These are phyloP conservation scores for Micrastur ruficollis DNA, from an alignment of 2,797 vertebrate genomes.

Conservation along the genomic window DNA sequence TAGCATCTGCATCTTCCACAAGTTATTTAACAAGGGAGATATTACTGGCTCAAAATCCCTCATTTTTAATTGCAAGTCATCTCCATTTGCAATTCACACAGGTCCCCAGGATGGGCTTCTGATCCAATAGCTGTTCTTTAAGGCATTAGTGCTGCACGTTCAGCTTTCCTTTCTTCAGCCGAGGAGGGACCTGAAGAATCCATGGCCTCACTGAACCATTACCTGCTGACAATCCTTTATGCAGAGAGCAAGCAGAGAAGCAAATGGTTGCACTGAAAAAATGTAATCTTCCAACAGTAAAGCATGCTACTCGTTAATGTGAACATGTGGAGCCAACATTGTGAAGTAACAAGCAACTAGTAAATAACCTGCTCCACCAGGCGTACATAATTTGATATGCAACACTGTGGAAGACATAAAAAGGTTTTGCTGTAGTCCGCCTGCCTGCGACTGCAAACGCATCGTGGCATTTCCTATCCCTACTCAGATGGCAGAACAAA, in stretches of 20 bases:
- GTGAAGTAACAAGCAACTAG: neutral
- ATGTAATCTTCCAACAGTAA: rapidly evolving
- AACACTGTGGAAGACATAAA: neutral
- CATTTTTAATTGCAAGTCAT: neutral
- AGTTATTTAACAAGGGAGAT: neutral
- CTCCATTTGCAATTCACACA: neutral
- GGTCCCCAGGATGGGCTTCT: no score
- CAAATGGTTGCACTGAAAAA: neutral
- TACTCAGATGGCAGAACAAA: neutral
- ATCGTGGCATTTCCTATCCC: no score
- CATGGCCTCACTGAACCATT: neutral
- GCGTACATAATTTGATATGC: rapidly evolving
- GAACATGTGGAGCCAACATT: rapidly evolving
- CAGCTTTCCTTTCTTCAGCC: neutral
- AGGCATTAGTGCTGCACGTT: rapidly evolving
- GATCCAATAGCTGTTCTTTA: neutral
- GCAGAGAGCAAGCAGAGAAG: neutral
- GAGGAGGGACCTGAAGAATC: neutral
- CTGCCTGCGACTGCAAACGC: neutral
- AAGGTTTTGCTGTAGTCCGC: neutral
- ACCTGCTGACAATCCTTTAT: neutral
- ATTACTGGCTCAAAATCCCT: neutral
- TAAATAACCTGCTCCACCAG: neutral
- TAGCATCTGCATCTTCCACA: neutral
- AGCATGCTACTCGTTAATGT: rapidly evolving